phyloP scores from a whole-genome alignment of 2,113 vertebrate genomes.

The Boleophthalmus pectinirostris region DNA sequence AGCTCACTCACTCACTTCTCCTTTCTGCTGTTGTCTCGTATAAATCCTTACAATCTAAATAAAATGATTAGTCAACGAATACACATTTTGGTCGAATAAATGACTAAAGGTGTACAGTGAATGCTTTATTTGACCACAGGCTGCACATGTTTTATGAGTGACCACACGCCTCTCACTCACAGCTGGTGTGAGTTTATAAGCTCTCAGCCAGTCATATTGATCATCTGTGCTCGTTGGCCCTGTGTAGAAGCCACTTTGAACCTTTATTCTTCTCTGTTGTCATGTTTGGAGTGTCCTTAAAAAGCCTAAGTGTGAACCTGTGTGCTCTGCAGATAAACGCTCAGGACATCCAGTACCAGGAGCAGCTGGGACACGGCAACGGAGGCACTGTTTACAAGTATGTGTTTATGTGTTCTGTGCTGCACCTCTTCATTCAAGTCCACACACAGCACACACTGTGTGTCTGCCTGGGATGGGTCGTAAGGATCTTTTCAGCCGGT shows the following conservation, averaged over 20 bases:
- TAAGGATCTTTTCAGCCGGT: too few relatives aligned
- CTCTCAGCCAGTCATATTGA: conserved; percentile 97
- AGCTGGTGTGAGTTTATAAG: conserved; percentile 92
- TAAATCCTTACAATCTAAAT: too few relatives aligned
- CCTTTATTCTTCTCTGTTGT: conserved; percentile 52
- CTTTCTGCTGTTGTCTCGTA: too few relatives aligned
- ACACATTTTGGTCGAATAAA: too few relatives aligned
- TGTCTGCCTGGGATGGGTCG: too few relatives aligned
- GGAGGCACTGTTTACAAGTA: conserved; percentile 98
- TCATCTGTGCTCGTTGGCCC: conserved; percentile 65
- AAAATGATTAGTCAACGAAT: too few relatives aligned
- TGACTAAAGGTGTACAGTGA: neutral
- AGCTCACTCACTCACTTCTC: too few relatives aligned
- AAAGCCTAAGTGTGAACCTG: conserved; percentile 27
- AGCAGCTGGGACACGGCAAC: conserved; percentile 97
- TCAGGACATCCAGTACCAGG: conserved; percentile 95
- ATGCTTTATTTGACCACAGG: neutral
- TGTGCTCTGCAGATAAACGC: conserved; percentile 90
- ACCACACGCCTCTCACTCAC: conserved; percentile 74
- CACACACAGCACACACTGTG: too few relatives aligned
- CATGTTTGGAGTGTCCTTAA: conserved; percentile 15
- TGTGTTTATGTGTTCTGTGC: conserved; percentile 84
- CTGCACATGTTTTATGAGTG: conserved; percentile 83
- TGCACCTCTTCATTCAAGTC: conserved; percentile 8
- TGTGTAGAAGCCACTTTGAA: conserved; percentile 71